Evolutionary conservation across 2,113 vertebrate species (phyloP), one percentile per base, ranked within the genome.

Genomic region (Gopherus flavomarginatus): DNA sequence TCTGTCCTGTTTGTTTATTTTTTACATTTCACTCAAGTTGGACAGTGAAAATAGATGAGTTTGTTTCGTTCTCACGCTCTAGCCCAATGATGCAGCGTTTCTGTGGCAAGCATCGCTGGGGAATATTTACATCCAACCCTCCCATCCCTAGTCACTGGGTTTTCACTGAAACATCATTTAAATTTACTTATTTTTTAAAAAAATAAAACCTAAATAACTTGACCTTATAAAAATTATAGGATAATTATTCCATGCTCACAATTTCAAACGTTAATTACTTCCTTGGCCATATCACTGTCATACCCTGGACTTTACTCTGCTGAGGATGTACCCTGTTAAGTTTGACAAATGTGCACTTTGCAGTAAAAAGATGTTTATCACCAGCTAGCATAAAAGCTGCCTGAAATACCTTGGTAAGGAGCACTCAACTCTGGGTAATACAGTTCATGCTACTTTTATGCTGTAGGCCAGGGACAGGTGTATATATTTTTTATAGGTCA

Each of bases 1-100:
- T 96, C 96, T 97, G 96, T 96, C 77, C 94, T 92, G 85, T 97
- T 97, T 96, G 95, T 97, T 97, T 96, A 92, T 95, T 95, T 96
- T 97, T 95, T 96, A 95, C 93, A 94, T 97, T 97, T 92, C 47
- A 57, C 93, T 95, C 93, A 92, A n/a, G 78, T 81, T 95, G 90
- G 81, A 92, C 82, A 90, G 78, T 85, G 83, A 95, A 95, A 96
- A 85, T 86, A 91, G 49, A 93, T 93, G 59, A 1, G 0, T 87
- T 87, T 92, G 19, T 11, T 92, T 94, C 31, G 42, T 38, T 92
- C 38, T 81, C 2, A 1, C 81, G 44, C 0, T 0, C 42, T 81
- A 85, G 49, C 87, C 72, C 49, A 87, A 90, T 8, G 9, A 82
- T 90, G 80, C 85, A 78, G 42, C 22, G 5, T 89, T 83, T 80